These are phyloP conservation scores for Octodon degus DNA, from an alignment of 2,113 vertebrate genomes.

Conservation along the genomic window DNA sequence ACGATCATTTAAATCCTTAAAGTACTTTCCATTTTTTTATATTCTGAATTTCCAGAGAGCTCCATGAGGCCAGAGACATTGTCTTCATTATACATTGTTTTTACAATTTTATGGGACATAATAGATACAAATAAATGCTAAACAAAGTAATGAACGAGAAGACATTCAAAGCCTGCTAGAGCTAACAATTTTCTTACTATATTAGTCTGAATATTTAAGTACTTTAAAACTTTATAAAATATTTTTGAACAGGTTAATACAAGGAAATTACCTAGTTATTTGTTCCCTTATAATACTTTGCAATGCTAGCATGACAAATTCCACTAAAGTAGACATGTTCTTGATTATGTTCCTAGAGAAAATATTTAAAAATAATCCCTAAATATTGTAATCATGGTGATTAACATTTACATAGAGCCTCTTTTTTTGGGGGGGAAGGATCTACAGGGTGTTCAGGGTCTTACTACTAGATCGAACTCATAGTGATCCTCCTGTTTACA, in stretches of 20 bases:
- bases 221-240: neutral
- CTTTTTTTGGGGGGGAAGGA: neutral
- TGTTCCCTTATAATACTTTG: neutral
- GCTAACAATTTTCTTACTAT: neutral
- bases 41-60: neutral
- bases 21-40: neutral
- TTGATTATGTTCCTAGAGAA: neutral
- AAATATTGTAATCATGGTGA: neutral
- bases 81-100: neutral
- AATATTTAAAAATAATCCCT: neutral
- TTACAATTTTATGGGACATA: neutral
- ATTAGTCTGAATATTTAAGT: neutral
- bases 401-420: neutral
- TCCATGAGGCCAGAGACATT: neutral
- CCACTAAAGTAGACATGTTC: neutral
- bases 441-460: too few species aligned
- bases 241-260: neutral
- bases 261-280: neutral
- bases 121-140: neutral
- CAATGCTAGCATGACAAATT: neutral
- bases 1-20: neutral
- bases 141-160: neutral
- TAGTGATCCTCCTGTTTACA: too few species aligned
- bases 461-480: too few species aligned
- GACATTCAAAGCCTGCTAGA: neutral